Percentiles rank a stretch among this genome's conserved stretches.
Conservation (phyloP, 1,140 invertebrate genomes). For the Lepidurus packardi region DNA sequence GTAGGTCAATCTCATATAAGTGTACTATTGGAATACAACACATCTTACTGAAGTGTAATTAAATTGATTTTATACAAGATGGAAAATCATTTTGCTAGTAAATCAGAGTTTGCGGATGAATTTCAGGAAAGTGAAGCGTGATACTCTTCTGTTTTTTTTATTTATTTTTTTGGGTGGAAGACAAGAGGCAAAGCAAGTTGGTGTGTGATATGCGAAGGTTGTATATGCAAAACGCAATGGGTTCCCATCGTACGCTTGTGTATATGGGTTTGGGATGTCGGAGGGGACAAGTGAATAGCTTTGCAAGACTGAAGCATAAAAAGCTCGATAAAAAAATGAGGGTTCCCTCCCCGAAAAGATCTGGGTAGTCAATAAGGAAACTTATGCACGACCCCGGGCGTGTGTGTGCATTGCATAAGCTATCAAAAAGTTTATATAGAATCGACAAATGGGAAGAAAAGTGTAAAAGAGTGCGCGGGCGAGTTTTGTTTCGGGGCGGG, state of each 20-base stretch:
- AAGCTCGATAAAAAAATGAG: conserved; percentile 23
- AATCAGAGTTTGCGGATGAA: too few species aligned
- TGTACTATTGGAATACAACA: too few species aligned
- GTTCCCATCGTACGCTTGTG: conserved; percentile 5
- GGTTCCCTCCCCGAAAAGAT: conserved; percentile 23
- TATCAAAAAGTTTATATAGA: conserved; percentile 22
- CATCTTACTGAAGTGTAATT: too few species aligned
- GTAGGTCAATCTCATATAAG: background rate
- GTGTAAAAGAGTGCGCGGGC: conserved; percentile 2
- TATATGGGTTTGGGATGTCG: conserved; percentile 17
- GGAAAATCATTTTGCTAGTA: too few species aligned
- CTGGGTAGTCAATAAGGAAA: conserved; percentile 21
- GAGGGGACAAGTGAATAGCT: conserved; percentile 28
- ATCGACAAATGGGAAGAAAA: conserved; percentile 19
- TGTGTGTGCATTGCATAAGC: conserved; percentile 13
- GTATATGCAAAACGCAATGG: background rate
- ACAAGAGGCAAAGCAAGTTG: background rate
- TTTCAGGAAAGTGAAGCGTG: background rate
- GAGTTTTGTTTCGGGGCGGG: conserved; percentile 3
- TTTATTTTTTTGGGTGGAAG: background rate
- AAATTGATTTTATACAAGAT: too few species aligned
- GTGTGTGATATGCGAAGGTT: conserved; percentile 1
- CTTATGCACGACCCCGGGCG: conserved; percentile 16
- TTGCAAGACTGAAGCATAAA: conserved; percentile 6
- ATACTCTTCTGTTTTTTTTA: background rate